Conservation (phyloP, 2,113 vertebrate genomes). For the Eidolon helvum region DNA sequence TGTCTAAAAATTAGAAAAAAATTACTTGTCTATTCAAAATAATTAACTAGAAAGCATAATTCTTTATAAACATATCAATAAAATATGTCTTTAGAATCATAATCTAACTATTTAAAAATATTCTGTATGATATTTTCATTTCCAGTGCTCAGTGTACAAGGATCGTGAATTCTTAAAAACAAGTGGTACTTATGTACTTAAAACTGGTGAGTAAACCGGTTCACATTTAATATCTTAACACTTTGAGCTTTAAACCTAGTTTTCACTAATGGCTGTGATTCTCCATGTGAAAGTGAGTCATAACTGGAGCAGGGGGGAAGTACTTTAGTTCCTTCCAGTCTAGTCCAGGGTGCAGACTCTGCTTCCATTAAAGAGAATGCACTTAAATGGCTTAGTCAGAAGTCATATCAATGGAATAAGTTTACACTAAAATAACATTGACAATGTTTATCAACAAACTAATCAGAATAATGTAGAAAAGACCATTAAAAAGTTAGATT, state of each 20-base stretch:
- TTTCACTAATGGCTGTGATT: neutral
- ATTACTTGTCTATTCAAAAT: neutral
- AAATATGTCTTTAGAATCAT: neutral
- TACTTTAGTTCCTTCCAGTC: neutral
- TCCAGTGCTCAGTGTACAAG: neutral
- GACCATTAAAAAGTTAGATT: neutral
- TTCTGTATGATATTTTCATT: neutral
- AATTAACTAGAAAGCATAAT: neutral
- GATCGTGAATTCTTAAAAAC: neutral
- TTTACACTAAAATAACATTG: neutral
- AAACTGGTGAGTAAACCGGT: neutral
- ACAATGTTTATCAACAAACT: neutral
- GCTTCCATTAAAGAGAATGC: neutral
- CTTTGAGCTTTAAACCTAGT: neutral
- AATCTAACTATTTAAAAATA: neutral
- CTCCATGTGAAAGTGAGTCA: neutral
- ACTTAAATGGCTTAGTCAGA: neutral
- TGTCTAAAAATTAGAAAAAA: neutral
- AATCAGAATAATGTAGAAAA: neutral
- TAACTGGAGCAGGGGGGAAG: accelerated
- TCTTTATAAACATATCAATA: neutral
- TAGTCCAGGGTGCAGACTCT: neutral
- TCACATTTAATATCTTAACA: neutral
- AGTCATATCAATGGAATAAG: neutral
- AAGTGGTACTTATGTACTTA: neutral